Conservation (phyloP, 2,797 vertebrate genomes). For the Cirrhinus molitorella region DNA sequence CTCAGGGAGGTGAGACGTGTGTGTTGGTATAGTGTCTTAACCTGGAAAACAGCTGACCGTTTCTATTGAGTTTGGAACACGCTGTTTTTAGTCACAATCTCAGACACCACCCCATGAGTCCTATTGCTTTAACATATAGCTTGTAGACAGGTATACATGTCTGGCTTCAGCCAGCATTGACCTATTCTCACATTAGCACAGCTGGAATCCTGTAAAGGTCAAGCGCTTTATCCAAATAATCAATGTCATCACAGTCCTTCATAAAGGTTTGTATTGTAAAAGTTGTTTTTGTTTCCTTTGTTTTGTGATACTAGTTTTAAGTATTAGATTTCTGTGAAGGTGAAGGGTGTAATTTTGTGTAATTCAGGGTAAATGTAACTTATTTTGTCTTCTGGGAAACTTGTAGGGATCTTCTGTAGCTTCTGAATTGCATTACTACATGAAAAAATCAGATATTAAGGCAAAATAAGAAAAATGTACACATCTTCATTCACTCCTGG, state of each 20-base stretch:
- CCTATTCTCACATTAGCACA: slow-evolving; percentile 12
- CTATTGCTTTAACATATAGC: not conserved
- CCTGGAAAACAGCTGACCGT: slow-evolving; percentile 13
- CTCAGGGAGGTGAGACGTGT: slow-evolving; percentile 6
- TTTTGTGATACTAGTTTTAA: not conserved
- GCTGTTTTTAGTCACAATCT: slow-evolving; percentile 18
- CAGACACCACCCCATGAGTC: not conserved
- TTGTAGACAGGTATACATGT: slow-evolving; percentile 13
- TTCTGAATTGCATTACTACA: too few relatives aligned
- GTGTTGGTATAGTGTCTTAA: not conserved
- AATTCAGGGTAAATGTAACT: too few relatives aligned
- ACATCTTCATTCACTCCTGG: too few relatives aligned
- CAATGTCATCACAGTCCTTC: slow-evolving; percentile 23
- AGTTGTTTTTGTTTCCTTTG: not conserved
- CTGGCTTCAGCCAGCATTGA: slow-evolving; percentile 12
- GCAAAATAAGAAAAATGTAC: too few relatives aligned
- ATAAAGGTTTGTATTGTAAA: slow-evolving; percentile 5
- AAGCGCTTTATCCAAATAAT: slow-evolving; percentile 35
- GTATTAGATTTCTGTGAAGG: not conserved
- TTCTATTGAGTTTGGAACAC: slow-evolving; percentile 26
- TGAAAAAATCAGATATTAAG: too few relatives aligned
- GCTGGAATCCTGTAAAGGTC: slow-evolving; percentile 50
- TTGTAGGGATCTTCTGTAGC: too few relatives aligned
- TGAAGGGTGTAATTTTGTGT: too few relatives aligned
- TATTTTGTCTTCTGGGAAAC: too few relatives aligned